phyloP scores from a whole-genome alignment of 2,113 vertebrate species.

The Istiophorus platypterus region DNA sequence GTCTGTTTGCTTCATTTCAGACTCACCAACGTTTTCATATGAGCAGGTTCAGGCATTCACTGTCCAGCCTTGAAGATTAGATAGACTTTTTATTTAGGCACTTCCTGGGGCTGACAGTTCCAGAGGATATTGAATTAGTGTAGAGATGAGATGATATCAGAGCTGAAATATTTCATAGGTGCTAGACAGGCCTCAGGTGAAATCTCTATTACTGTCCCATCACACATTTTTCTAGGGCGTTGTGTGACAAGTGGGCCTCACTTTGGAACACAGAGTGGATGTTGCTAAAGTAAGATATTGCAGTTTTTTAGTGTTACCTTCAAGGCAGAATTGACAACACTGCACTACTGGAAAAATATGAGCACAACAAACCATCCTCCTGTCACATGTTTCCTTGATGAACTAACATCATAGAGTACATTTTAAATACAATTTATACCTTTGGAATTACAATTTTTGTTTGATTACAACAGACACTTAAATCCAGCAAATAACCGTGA shows the following conservation, averaged over 20 bases:
- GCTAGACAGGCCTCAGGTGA: conserved; percentile 55
- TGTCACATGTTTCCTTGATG: not conserved
- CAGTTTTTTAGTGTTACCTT: conserved; percentile 33
- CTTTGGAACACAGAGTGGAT: conserved; percentile 24
- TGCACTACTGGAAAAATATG: conserved; percentile 9
- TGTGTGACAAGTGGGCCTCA: conserved; percentile 39
- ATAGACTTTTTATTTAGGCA: conserved; percentile 51
- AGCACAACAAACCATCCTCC: not conserved
- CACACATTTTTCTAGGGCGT: conserved; percentile 20
- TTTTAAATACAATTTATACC: not conserved
- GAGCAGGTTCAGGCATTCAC: conserved; percentile 31
- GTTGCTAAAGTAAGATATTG: conserved; percentile 30
- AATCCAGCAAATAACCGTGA: not conserved
- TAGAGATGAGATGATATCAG: conserved; percentile 50
- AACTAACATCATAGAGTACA: not conserved
- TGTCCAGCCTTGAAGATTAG: conserved; percentile 41
- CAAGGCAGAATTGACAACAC: conserved; percentile 15
- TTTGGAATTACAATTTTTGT: not conserved
- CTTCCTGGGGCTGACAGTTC: conserved; percentile 39
- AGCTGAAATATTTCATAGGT: conserved; percentile 49
- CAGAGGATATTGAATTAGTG: conserved; percentile 57
- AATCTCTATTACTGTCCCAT: conserved; percentile 47
- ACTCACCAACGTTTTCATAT: conserved; percentile 13
- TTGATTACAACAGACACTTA: not conserved
- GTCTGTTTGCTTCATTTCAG: conserved; percentile 23